Percentiles rank a stretch among this genome's conserved stretches.
phyloP scores from a whole-genome alignment of 2,888 invertebrate species.

The Nomada fabriciana region DNA sequence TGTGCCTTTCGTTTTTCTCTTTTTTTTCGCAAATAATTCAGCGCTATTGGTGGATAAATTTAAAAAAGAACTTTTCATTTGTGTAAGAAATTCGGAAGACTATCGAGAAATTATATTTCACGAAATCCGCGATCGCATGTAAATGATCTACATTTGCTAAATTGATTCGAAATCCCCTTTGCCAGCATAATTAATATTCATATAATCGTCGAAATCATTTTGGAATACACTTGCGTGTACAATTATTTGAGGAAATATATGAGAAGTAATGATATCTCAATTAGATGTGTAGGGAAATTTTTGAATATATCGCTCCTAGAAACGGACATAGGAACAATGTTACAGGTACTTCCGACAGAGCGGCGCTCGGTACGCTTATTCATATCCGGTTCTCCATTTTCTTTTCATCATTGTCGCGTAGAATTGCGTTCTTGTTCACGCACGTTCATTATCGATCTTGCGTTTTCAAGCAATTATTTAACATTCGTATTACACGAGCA shows the following conservation, averaged over 20 bases:
- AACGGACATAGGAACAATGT: not conserved
- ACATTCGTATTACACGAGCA: constrained; percentile 45
- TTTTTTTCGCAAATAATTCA: no score
- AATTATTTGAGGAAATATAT: not conserved
- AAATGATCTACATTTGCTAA: not conserved
- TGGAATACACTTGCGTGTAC: no score
- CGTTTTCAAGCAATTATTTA: constrained; percentile 36
- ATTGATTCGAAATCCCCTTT: not conserved
- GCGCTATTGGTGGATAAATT: no score
- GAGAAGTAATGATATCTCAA: not conserved
- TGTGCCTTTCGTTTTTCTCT: not conserved
- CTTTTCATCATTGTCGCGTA: constrained; percentile 54
- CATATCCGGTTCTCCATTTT: constrained; percentile 67
- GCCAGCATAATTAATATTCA: not conserved
- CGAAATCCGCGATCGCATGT: not conserved
- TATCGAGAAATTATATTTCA: not conserved
- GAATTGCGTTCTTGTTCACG: constrained; percentile 47
- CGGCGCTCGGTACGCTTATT: constrained; percentile 24
- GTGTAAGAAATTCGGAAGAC: not conserved
- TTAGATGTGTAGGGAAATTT: not conserved
- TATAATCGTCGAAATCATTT: not conserved
- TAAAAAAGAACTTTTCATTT: not conserved
- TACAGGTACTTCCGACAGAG: constrained; percentile 1
- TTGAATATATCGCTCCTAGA: not conserved
- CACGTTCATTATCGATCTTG: constrained; percentile 47